A percentile compares a stretch with the other conserved stretches of the same genome.
These are phyloP conservation scores for Xenotilapia longispinis DNA, from an alignment of 2,113 vertebrate genomes.

Conservation along the genomic window DNA sequence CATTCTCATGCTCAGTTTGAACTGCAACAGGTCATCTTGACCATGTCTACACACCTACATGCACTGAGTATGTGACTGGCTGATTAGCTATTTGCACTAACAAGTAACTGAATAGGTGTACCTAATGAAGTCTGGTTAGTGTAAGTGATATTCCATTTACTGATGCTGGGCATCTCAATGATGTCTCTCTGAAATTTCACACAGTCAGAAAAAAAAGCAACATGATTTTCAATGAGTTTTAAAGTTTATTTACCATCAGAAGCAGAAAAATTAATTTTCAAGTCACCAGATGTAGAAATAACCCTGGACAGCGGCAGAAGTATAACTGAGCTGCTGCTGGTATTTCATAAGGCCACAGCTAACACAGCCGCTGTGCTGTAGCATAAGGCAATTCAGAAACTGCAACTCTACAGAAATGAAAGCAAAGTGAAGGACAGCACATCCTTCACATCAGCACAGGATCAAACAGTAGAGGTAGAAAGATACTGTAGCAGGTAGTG, in stretches of 20 bases:
- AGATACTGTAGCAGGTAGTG: neutral
- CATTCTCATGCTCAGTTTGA: neutral
- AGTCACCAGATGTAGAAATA: neutral
- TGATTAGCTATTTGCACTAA: neutral
- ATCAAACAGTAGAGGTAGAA: neutral
- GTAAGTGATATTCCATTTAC: neutral
- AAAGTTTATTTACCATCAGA: neutral
- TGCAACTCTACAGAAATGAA: neutral
- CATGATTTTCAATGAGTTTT: neutral
- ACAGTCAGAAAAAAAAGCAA: no score
- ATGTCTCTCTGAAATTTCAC: neutral
- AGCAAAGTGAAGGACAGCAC: neutral
- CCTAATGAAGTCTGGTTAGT: neutral
- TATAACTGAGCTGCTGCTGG: neutral
- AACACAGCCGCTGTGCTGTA: neutral
- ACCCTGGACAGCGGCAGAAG: neutral
- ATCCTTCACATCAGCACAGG: neutral
- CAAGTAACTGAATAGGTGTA: neutral
- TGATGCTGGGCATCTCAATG: neutral
- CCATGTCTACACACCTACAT: neutral
- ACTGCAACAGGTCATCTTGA: neutral
- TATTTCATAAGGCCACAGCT: neutral
- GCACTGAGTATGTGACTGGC: neutral
- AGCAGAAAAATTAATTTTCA: neutral
- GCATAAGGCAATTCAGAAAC: neutral